These are phyloP conservation scores for Mythimna impura DNA, from an alignment of 2,888 invertebrate species.

Conservation along the genomic window DNA sequence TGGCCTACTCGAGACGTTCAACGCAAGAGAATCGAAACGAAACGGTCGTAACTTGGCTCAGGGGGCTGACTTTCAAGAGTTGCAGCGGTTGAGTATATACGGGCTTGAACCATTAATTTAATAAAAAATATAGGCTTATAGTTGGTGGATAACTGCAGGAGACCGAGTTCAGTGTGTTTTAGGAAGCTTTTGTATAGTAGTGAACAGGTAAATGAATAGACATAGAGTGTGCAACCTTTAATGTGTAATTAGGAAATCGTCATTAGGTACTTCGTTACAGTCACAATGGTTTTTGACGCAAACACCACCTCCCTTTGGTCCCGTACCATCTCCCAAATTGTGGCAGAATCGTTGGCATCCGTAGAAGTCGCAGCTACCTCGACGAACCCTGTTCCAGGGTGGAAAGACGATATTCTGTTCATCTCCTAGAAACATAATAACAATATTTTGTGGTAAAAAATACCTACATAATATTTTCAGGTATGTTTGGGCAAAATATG, in stretches of 20 bases:
- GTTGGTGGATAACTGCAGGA: too few species aligned
- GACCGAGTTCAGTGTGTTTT: too few species aligned
- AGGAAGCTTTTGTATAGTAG: background rate
- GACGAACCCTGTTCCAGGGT: slow-evolving; percentile 22
- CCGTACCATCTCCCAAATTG: background rate
- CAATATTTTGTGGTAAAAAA: too few species aligned
- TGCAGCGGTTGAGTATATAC: too few species aligned
- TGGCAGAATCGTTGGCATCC: slow-evolving; percentile 21
- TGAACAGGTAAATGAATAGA: background rate
- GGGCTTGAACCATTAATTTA: too few species aligned
- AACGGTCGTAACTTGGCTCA: too few species aligned
- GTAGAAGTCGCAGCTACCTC: slow-evolving; percentile 28
- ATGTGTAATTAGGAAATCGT: background rate
- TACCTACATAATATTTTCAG: too few species aligned
- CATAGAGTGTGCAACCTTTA: background rate
- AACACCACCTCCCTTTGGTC: slow-evolving; percentile 30
- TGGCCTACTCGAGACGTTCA: too few species aligned
- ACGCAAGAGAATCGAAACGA: too few species aligned
- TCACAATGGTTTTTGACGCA: slow-evolving; percentile 15
- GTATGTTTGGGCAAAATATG: too few species aligned
- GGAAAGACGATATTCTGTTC: background rate
- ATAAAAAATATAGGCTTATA: too few species aligned
- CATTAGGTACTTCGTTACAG: slow-evolving; percentile 24
- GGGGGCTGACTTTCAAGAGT: too few species aligned
- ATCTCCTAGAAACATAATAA: slow-evolving; percentile 4